Evolutionary conservation across 2,113 vertebrate species (phyloP).

Genomic region (Fregata magnificens): DNA sequence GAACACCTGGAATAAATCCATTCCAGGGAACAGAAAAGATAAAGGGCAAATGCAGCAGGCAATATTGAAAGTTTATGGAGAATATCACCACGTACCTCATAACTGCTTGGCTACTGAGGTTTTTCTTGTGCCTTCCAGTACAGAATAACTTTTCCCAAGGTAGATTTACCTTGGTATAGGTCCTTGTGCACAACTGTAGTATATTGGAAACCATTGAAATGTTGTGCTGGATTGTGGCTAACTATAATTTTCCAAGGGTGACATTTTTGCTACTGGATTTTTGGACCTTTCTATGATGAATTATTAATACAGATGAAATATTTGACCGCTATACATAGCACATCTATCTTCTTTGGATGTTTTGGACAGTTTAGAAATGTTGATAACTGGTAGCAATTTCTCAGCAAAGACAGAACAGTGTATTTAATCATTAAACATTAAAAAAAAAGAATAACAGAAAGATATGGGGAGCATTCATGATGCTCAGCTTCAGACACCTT

Average conservation of each 20-base stretch:
- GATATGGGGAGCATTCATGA: background rate
- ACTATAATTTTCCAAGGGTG: background rate
- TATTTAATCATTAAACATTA: background rate
- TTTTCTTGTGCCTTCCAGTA: background rate
- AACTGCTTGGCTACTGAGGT: background rate
- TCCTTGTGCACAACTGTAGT: background rate
- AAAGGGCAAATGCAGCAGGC: background rate
- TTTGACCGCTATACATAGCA: background rate
- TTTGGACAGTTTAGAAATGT: slow-evolving; percentile 1
- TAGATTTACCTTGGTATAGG: background rate
- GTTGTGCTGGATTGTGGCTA: background rate
- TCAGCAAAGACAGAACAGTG: background rate
- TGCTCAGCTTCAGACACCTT: background rate
- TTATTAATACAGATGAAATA: slow-evolving; percentile 3
- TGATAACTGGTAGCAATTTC: slow-evolving; percentile 17
- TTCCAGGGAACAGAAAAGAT: background rate
- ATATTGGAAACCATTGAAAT: background rate
- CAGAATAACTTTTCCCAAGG: background rate
- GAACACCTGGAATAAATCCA: background rate
- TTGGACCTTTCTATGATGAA: background rate
- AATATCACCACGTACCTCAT: background rate
- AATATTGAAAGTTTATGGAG: background rate
- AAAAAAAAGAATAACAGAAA: background rate
- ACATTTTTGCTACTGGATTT: background rate
- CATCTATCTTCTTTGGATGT: background rate